Evolutionary conservation across 1,140 invertebrate species (phyloP), one percentile per base, ranked within the genome.

Genomic region (Eupristina koningsbergeri): DNA sequence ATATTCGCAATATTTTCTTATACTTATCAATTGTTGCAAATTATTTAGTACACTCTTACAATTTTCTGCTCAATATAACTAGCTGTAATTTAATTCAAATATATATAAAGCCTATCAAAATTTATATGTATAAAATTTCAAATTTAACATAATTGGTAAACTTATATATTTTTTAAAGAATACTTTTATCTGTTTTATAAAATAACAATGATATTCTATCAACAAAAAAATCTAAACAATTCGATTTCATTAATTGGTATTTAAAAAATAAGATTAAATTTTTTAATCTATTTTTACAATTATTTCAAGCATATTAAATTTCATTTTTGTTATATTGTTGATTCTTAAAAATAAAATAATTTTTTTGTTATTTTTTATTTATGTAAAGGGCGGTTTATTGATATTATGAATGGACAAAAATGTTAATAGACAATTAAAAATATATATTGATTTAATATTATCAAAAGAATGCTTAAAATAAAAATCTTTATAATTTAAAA

Each of bases 1-100:
- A 61, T 61, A 36, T 80, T 67, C 36, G 31, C 19, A 63, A 63
- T 78, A 63, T 47, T 45, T 47, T 53, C 29, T 26, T 76, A 50
- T 31, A 36, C 29, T 53, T 31, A 73, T 26, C 13, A 45, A n/a
- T 41, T 45, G 71, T 15, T 47, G 31, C 3, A 34, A 64, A 31
- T 64, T 31, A 31, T 34, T 64, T 29, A 64, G 9, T 64, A 64
- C 31, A 64, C 9, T 17, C 31, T 29, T 64, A n/a, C 34, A 34
- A 64, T 64, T 34, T 64, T 64, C 11, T 29, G 11, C 17, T 31
- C 13, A 64, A 11, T 31, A 34, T 64, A 31, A 34, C 7, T 31
- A 29, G 2, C 13, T 34, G 6, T 64, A 13, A 2, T 17, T 31
- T 8, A 64, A 34, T 64, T 34, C 0, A 64, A 58, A 58, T 1